phyloP scores from a whole-genome alignment of 2,888 invertebrate genomes.

The Mythimna ferrago region DNA sequence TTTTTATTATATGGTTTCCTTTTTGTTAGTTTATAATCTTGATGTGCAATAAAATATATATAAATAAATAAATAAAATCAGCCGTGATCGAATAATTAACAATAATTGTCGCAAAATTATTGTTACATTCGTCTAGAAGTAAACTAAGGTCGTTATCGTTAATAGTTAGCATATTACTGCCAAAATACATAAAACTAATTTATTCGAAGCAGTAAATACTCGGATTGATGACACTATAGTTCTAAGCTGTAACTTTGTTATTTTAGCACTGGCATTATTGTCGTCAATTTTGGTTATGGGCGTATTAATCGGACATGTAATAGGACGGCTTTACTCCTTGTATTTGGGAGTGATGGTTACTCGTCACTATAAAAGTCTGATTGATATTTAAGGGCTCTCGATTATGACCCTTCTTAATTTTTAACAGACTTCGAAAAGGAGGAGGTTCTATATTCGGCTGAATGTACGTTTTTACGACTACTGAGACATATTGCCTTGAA shows the following conservation, averaged over 20 bases:
- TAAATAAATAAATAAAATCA: too few relatives aligned
- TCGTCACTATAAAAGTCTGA: conserved; percentile 36
- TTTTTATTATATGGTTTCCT: too few relatives aligned
- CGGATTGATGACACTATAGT: conserved; percentile 67
- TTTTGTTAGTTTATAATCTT: too few relatives aligned
- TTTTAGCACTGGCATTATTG: conserved; percentile 43
- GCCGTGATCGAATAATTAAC: conserved; percentile 19
- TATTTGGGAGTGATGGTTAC: neutral
- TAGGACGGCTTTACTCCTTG: conserved; percentile 9
- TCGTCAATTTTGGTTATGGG: conserved; percentile 50
- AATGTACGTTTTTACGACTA: conserved; percentile 15
- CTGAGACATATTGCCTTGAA: neutral
- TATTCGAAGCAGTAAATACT: conserved; percentile 70
- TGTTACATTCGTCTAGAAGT: conserved; percentile 24
- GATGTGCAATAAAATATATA: too few relatives aligned
- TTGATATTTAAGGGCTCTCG: conserved; percentile 16
- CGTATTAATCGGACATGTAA: conserved; percentile 39
- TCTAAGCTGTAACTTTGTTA: conserved; percentile 55
- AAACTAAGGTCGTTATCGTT: conserved; percentile 58
- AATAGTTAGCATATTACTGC: conserved; percentile 63
- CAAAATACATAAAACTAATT: conserved; percentile 74
- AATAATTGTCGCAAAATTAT: conserved; percentile 32
- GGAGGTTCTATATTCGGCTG: too few relatives aligned
- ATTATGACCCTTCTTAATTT: conserved; percentile 14
- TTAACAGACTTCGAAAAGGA: too few relatives aligned